Evolutionary conservation across 2,113 vertebrate genomes (phyloP).

Genomic region (Rhagologus leucostigma): DNA sequence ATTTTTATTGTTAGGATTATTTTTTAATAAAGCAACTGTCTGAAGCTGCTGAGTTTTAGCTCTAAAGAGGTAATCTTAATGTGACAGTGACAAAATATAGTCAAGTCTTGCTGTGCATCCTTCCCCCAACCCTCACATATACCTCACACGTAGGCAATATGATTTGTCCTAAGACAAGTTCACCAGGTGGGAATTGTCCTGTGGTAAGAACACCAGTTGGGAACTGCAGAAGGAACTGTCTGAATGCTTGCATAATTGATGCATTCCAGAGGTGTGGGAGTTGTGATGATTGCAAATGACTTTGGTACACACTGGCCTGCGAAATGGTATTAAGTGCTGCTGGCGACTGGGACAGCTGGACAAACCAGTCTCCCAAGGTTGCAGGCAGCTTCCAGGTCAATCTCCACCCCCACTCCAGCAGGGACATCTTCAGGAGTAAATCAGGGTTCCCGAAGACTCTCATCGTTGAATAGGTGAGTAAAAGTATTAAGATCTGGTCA

Average conservation of each 20-base stretch:
- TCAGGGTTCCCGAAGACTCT: background rate
- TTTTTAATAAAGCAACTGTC: background rate
- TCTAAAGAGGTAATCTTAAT: background rate
- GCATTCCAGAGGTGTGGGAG: background rate
- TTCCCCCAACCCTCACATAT: background rate
- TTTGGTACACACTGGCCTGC: background rate
- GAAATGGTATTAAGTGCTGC: background rate
- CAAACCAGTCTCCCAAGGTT: background rate
- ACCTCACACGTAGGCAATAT: background rate
- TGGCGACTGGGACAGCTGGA: background rate
- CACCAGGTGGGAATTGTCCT: background rate
- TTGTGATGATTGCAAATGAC: background rate
- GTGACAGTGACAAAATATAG: background rate
- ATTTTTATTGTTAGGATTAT: background rate
- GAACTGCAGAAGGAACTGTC: background rate
- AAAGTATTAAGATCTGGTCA: background rate
- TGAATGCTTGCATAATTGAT: background rate
- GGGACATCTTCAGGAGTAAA: accelerated
- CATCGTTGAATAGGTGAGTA: background rate
- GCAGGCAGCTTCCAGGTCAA: background rate
- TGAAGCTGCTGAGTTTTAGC: background rate
- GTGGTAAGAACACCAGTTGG: background rate
- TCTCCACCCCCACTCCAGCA: accelerated
- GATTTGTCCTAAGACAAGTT: background rate
- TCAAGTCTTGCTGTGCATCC: background rate